Base-by-base conservation (phyloP, 2,888 invertebrate species). In the Sisyra terminalis region DNA sequence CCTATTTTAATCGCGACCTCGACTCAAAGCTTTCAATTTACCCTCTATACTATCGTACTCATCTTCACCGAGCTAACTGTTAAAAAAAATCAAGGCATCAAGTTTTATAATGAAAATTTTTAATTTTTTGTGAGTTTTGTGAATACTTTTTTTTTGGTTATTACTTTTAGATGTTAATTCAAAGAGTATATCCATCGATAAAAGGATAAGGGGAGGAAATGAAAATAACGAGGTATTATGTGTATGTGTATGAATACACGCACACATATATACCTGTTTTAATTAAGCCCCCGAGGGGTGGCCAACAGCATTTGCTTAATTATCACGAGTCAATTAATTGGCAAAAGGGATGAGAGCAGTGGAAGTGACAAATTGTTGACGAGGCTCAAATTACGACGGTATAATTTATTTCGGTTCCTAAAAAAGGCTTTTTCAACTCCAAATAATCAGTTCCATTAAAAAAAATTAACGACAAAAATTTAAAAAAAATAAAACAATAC, bases 241-340 rank as follows among this genome's bases (percentile, higher is more conserved):
- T 32, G 32, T 24, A 7, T 24, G 24, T 24, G 7, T 3, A 24
- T 24, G 14, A 35, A 15, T 15, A 9, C 16, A 35, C 35, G 16
- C 35, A 35, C 35, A 35, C 16, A 35, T 15, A 14, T 35, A 51
- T 51, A 52, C 53, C 53, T 52, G 52, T 53, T 53, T 53, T 53
- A 52, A 53, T 50, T 48, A 48, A 50, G 52, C 51, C 50, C 50
- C 49, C 24, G 24, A 7, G 24, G 24, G 24, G 24, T 24, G 24
- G 24, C 53, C 53, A 55, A 56, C 55, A 53, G 53, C 54, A 55
- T 55, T 57, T 56, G 58, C 58, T 58, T 59, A 58, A 59, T 59
- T 58, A 59, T 59, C 57, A 54, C 56, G 54, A 58, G 57, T 58
- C 58, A 57, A 58, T 59, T 58, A 58, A 59, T 59, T 56, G 11